Base-by-base conservation (phyloP, 2,797 vertebrate genomes). In the Neosilurus hyrtlii region DNA sequence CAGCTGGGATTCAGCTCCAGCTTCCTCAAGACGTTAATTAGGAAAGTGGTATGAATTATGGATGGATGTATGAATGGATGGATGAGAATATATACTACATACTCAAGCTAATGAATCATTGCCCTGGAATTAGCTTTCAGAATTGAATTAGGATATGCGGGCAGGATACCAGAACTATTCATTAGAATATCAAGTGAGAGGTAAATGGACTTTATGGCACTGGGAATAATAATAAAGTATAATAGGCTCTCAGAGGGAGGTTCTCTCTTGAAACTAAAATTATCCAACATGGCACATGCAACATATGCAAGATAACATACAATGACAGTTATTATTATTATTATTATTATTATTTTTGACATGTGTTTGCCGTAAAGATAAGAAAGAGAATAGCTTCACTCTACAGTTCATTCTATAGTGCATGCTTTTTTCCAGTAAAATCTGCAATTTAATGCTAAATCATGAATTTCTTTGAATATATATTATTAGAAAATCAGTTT, bases 121-220 rank as follows among this genome's bases (percentile, higher is more conserved):
- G 24, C 52, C 18, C 15, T 56, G 9, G 26, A 74, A 74, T 74
- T 56, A 74, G 52, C 56, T 74, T 57, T 20, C 72, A 74, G 26
- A 74, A 74, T 56, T 74, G 24, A 20, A 74, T 57, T 35, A 74
- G 52, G 52, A 57, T 57, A 12, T 57, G 72, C 16, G 6, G 72
- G 72, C 72, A 74, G 72, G 16, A 57, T 35, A 26, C 16, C 26
- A 74, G 30, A 56, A 35, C 52, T 57, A 74, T 57, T 74, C 2
- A 57, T 74, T 57, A 74, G 52, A 57, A 71, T 52, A 71, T 24
- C 18, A 51, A 74, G 26, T 9, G 26, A 35, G 52, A 74, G 52
- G 51, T 72, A 52, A 54, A 73, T 54, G 43, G 43, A 49, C 37
- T 10, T 26, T n/a, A 54, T 72, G 24, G 16, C 52, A 74, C 15